Base-by-base conservation (phyloP, 1,140 invertebrate species). In the Eupristina koningsbergeri region DNA sequence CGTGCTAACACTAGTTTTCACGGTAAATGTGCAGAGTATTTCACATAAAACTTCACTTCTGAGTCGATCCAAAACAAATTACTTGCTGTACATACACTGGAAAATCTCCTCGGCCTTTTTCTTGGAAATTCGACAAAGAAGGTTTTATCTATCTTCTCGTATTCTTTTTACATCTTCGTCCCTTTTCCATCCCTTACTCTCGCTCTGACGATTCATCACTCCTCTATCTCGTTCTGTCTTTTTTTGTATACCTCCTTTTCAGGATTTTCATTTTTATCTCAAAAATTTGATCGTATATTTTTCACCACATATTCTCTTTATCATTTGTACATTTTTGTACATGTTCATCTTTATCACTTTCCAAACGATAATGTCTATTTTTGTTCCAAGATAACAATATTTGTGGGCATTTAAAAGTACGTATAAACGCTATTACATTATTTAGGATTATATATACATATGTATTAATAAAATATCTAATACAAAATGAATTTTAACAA, bases 31-130 rank as follows among this genome's bases (percentile, higher is more conserved):
- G 45, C 7, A 6, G 0, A 73, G 11, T n/a, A 22, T 3, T 17
- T 34, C 13, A 69, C 15, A 80, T 31, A 29, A 34, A 64, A 47
- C 29, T 69, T 22, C 22, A 6, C n/a, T 45, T 36, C 26, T 19
- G 22, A 67, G 39, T 67, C 77, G 61, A 67, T 69, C 19, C 29
- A 61, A 61, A 77, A 61, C 74, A 77, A 77, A 77, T 77, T 77
- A 77, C 50, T 77, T 61, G 74, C 50, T 61, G 74, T 61, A 61
- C 50, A 61, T 39, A 39, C 47, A 26, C n/a, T 71, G 58, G 64
- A 36, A 80, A 53, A 58, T 34, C 67, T 80, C 47, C 19, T 17
- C 41, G 26, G 26, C 69, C 36, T 81, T 53, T 53, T 53, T 39
- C 64, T 34, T 29, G 29, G 22, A 80, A 69, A 77, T n/a, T 17